Conservation (phyloP, 2,797 vertebrate genomes). For the Xenentodon cancila region DNA sequence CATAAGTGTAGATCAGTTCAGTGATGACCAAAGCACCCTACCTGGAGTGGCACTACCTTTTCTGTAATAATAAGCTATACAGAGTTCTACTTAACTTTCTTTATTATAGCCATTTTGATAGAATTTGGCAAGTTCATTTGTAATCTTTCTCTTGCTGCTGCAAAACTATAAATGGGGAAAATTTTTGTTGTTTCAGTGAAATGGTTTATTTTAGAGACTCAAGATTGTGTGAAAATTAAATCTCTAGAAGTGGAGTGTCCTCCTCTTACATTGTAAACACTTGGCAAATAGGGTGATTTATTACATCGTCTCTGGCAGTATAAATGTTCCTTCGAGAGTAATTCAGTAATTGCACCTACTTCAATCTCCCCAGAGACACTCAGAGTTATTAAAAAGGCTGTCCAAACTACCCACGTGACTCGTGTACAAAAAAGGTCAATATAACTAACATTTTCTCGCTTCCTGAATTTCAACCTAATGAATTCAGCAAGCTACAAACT, state of each 20-base stretch:
- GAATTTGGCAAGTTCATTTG: no score
- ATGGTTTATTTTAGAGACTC: background rate
- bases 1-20: no score
- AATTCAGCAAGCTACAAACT: background rate
- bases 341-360: slow-evolving; percentile 70
- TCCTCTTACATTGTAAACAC: slow-evolving; percentile 11
- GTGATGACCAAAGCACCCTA: no score
- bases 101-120: no score
- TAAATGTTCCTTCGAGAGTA: slow-evolving; percentile 63
- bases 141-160: no score
- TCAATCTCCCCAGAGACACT: slow-evolving; percentile 56
- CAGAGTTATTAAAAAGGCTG: slow-evolving; percentile 73
- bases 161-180: no score
- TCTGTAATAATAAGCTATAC: no score
- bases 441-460: no score
- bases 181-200: no score
- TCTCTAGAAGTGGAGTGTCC: background rate
- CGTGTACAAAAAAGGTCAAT: background rate
- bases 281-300: slow-evolving; percentile 46
- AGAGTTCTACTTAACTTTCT: no score
- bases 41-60: no score
- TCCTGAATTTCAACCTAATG: background rate
- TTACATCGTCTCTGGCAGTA: slow-evolving; percentile 34
- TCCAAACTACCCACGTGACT: slow-evolving; percentile 50
- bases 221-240: slow-evolving; percentile 1